Conservation (phyloP, 2,797 vertebrate genomes). For the Distichodus sexfasciatus region DNA sequence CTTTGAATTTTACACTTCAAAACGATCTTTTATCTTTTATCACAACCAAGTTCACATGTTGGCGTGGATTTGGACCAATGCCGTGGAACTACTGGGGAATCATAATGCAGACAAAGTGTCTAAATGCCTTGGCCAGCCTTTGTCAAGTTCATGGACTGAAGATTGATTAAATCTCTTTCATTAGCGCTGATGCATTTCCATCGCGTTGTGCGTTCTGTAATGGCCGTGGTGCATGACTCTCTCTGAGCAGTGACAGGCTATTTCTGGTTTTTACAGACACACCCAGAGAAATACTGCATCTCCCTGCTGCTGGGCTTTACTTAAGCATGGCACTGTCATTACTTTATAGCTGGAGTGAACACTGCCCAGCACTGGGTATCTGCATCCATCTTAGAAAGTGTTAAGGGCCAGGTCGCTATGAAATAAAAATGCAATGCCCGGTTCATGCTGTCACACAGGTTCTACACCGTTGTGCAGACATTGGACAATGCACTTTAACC, state of each 20-base stretch:
- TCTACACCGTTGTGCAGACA: too few relatives aligned
- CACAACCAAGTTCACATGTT: too few relatives aligned
- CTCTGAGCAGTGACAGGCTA: not conserved
- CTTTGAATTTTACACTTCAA: too few relatives aligned
- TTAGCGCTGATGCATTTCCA: constrained; percentile 6
- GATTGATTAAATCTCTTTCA: not conserved
- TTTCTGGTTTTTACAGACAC: constrained; percentile 14
- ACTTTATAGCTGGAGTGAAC: not conserved
- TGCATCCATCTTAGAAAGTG: too few relatives aligned
- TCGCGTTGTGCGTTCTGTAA: constrained; percentile 2
- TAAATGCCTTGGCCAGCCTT: not conserved
- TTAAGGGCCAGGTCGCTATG: too few relatives aligned
- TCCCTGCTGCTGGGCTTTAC: constrained; percentile 1
- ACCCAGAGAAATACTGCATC: constrained; percentile 17
- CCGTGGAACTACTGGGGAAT: not conserved
- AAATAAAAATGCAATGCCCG: too few relatives aligned
- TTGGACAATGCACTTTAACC: too few relatives aligned
- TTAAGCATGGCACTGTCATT: constrained; percentile 19
- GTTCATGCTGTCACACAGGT: too few relatives aligned
- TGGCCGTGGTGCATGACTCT: not conserved
- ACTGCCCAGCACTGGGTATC: constrained; percentile 2
- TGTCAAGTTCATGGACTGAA: not conserved
- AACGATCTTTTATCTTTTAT: too few relatives aligned
- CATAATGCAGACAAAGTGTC: not conserved
- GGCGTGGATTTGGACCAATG: too few relatives aligned